phyloP scores from a whole-genome alignment of 1,140 invertebrate species.

The Melitaea cinxia region DNA sequence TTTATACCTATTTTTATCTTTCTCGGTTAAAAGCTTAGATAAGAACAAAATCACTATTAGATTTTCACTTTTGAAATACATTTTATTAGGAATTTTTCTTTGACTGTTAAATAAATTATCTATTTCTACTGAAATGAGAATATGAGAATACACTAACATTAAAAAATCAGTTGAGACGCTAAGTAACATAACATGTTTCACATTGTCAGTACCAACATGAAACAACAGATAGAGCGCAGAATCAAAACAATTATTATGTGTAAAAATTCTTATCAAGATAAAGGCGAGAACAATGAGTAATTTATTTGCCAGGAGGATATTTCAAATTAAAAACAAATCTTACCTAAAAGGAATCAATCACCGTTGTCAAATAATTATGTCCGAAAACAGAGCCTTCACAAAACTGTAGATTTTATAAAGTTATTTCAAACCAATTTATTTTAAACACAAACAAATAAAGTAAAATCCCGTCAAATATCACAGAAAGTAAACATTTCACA shows the following conservation, averaged over 20 bases:
- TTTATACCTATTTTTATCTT: too few relatives aligned
- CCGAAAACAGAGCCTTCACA: slow-evolving; percentile 41
- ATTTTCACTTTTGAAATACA: too few relatives aligned
- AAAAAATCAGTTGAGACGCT: not conserved
- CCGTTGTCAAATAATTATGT: slow-evolving; percentile 25
- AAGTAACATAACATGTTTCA: not conserved
- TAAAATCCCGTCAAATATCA: slow-evolving; percentile 60
- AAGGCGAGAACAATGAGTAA: slow-evolving; percentile 19
- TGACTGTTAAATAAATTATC: too few relatives aligned
- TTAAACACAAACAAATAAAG: slow-evolving; percentile 45
- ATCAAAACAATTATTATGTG: slow-evolving; percentile 10
- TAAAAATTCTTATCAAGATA: slow-evolving; percentile 11
- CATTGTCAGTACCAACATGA: not conserved
- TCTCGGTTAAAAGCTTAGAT: too few relatives aligned
- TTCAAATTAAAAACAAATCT: slow-evolving; percentile 25
- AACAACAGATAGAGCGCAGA: slow-evolving; percentile 3
- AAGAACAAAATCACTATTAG: too few relatives aligned
- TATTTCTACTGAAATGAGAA: too few relatives aligned
- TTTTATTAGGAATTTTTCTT: too few relatives aligned
- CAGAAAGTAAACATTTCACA: slow-evolving; percentile 62
- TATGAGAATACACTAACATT: too few relatives aligned
- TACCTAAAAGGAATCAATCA: slow-evolving; percentile 39
- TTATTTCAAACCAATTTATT: slow-evolving; percentile 26
- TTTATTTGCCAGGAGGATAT: slow-evolving; percentile 18
- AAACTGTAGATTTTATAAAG: slow-evolving; percentile 24